These are phyloP conservation scores for Luscinia megarhynchos DNA, from an alignment of 2,797 vertebrate genomes.

Conservation along the genomic window DNA sequence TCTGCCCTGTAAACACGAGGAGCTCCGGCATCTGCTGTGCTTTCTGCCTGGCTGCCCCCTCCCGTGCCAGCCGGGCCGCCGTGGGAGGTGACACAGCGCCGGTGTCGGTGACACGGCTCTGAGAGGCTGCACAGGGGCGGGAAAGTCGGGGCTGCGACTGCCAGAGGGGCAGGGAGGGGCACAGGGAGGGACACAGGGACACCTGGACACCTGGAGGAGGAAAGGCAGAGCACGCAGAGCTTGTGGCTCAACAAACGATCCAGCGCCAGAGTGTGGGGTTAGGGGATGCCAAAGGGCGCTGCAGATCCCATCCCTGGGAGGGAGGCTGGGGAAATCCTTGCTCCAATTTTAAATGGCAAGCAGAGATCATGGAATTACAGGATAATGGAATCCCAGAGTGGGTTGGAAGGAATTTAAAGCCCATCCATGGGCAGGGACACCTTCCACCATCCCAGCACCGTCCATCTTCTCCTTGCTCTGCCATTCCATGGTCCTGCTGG, in stretches of 20 bases:
- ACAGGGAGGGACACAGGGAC: not conserved
- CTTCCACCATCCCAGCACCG: not conserved
- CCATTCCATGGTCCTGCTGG: not conserved
- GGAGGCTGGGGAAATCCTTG: not conserved
- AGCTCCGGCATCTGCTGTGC: constrained; percentile 49
- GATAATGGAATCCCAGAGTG: not conserved
- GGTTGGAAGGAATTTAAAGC: not conserved
- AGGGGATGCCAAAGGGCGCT: fast-evolving
- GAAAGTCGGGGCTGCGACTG: not conserved
- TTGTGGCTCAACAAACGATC: too few species aligned
- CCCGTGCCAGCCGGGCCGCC: not conserved
- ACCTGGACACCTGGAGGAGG: not conserved
- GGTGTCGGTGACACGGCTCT: not conserved
- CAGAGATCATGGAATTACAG: not conserved
- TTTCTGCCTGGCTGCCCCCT: constrained; percentile 47
- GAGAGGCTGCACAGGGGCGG: not conserved
- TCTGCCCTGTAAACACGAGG: constrained; percentile 7
- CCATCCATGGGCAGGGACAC: not conserved
- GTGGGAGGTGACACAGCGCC: not conserved
- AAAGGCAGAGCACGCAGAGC: fast-evolving
- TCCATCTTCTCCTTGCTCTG: not conserved
- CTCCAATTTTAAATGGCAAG: not conserved
- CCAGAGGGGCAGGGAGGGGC: not conserved
- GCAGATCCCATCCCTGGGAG: fast-evolving
- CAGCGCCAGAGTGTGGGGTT: not conserved